A percentile compares a stretch with the other conserved stretches of the same genome.
These are phyloP conservation scores for Mizuhopecten yessoensis DNA, from an alignment of 1,140 invertebrate species.

Conservation along the genomic window DNA sequence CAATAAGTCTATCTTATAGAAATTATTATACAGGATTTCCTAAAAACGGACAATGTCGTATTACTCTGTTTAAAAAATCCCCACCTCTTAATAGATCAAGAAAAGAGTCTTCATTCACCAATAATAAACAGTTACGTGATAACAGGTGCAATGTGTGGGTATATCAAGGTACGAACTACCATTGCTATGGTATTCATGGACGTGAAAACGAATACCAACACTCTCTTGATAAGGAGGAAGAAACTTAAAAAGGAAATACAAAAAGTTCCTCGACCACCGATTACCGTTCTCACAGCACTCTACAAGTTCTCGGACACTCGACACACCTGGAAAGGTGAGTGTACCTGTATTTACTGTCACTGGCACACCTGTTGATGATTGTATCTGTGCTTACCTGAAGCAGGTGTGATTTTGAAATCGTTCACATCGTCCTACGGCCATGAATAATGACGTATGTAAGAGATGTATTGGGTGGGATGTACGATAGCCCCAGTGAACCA, in stretches of 20 bases:
- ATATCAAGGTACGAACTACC: background rate
- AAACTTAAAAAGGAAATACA: conserved; percentile 35
- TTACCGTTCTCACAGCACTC: background rate
- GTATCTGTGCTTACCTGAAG: conserved; percentile 25
- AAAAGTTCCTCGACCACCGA: conserved; percentile 20
- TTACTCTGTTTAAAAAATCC: no score
- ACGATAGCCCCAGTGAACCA: background rate
- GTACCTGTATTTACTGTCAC: conserved; percentile 32
- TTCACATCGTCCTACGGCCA: conserved; percentile 20
- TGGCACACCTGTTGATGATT: conserved; percentile 16
- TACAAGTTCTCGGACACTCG: conserved; percentile 21
- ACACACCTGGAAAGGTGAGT: background rate
- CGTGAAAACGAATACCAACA: background rate
- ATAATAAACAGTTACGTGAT: background rate
- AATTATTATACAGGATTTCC: no score
- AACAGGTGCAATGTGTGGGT: background rate
- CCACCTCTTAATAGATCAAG: no score
- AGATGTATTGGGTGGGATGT: background rate
- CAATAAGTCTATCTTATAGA: no score
- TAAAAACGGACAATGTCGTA: no score
- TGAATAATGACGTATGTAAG: background rate
- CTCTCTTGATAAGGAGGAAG: background rate
- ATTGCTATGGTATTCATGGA: conserved; percentile 8
- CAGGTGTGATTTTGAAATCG: conserved; percentile 32
- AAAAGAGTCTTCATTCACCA: background rate